A percentile compares a stretch with the other conserved stretches of the same genome.
phyloP scores from a whole-genome alignment of 2,113 vertebrate genomes.

The Amblyornis subalaris region DNA sequence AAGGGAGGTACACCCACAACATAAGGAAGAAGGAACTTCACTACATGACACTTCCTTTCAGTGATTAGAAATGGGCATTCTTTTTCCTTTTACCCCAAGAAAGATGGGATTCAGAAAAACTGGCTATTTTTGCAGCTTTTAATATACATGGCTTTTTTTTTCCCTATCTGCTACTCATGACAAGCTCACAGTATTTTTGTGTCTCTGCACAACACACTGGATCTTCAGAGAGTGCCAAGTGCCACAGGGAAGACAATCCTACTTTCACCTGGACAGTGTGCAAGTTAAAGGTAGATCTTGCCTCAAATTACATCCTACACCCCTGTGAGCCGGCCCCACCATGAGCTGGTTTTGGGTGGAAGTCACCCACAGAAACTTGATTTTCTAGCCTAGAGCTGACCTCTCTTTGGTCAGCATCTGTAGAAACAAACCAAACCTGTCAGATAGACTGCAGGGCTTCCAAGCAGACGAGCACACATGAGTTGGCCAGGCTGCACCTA shows the following conservation, averaged over 20 bases:
- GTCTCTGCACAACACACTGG: background rate
- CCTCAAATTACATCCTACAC: background rate
- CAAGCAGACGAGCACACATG: accelerated
- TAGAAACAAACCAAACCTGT: background rate
- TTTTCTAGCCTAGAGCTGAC: background rate
- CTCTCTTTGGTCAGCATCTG: background rate
- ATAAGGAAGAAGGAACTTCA: background rate
- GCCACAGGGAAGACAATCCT: background rate
- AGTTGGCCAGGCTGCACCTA: background rate
- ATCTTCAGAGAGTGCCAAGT: background rate
- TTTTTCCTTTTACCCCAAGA: background rate
- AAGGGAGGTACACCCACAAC: background rate
- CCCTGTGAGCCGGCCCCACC: background rate
- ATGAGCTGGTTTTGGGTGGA: background rate
- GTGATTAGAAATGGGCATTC: background rate
- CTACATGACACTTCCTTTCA: background rate
- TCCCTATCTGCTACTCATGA: accelerated
- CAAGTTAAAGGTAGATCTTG: background rate
- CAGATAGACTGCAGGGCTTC: background rate
- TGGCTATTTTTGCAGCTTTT: background rate
- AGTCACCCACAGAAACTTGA: background rate
- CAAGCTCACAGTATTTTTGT: background rate
- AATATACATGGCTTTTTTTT: accelerated
- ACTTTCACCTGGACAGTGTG: background rate
- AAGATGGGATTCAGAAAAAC: background rate